Percentiles rank a stretch among this genome's conserved stretches.
Evolutionary conservation across 2,888 invertebrate species (phyloP).

Genomic region (Lasioglossum zephyrum): DNA sequence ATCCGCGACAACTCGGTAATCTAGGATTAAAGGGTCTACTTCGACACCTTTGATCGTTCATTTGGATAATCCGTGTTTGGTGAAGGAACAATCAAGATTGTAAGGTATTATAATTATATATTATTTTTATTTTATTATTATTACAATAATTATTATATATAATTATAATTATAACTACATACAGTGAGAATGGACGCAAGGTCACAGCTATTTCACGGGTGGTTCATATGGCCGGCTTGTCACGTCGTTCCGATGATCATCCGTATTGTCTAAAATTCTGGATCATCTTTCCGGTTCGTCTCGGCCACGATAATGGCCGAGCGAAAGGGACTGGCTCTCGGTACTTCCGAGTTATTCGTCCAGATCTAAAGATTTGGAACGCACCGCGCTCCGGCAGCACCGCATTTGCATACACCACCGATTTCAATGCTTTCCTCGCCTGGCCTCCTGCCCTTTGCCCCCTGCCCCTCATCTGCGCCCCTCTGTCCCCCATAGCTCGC

Average conservation of each 20-base stretch:
- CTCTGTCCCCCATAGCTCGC: constrained; percentile 28
- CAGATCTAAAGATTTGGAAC: constrained; percentile 75
- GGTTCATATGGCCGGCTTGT: not conserved
- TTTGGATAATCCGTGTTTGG: too few species aligned
- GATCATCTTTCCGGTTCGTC: constrained; percentile 51
- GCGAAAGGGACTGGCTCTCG: constrained; percentile 46
- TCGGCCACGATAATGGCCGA: constrained; percentile 47
- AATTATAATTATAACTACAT: too few species aligned
- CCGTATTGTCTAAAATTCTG: constrained; percentile 37
- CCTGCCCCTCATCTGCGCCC: constrained; percentile 53
- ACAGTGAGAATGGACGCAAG: not conserved
- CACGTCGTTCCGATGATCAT: constrained; percentile 23
- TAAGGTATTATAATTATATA: too few species aligned
- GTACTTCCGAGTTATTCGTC: constrained; percentile 65
- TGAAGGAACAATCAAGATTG: not conserved
- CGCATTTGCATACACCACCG: constrained; percentile 80
- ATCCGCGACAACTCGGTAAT: too few species aligned
- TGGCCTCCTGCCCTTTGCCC: constrained; percentile 58
- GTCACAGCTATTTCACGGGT: not conserved
- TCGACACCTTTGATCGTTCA: too few species aligned
- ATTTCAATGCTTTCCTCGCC: constrained; percentile 76
- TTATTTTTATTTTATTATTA: too few species aligned
- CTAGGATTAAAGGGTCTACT: too few species aligned
- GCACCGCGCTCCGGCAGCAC: constrained; percentile 50
- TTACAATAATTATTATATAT: too few species aligned